Evolutionary conservation across 1,140 invertebrate species (phyloP), one percentile per base, ranked within the genome.

Genomic region (Drosophila elegans): DNA sequence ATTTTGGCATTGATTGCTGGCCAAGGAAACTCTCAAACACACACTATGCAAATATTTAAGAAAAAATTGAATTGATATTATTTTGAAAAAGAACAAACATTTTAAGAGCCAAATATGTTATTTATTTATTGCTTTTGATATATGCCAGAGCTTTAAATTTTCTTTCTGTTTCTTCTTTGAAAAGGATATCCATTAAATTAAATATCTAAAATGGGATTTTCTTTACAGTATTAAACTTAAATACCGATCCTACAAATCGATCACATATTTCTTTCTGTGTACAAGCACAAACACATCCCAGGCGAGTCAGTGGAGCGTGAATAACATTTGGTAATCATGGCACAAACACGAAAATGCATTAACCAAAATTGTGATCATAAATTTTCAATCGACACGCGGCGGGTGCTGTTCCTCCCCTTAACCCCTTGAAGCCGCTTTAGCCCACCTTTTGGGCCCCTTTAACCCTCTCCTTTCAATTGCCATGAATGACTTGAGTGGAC

Each of bases 331-430:
- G 84, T 89, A 89, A 89, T 89, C 84, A 84, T 89, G 84, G 80
- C 84, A 89, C 84, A 89, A 89, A 89, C 84, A 89, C 84, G 84
- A 89, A 89, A 89, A 89, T 89, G 84, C 84, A 89, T 89, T 89
- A 89, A 89, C 84, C 85, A 89, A 89, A 89, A 89, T 89, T 89
- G 84, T 89, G 84, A 90, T 89, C 84, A 89, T 89, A 89, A 89
- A 89, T 89, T 89, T 89, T 89, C 80, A 89, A 89, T 89, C 84
- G 84, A 89, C 84, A 84, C 84, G 85, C 84, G 84, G 84, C 84
- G 84, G 84, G 83, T 88, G 83, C 83, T 83, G 79, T 83, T 66
- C 52, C 73, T 59, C 76, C 61, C 71, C 75, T 76, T 60, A 49
- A 16, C 34, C 63, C 62, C 49, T 29, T 42, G 16, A 2, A 2